These are phyloP conservation scores for Salminus brasiliensis DNA, from an alignment of 2,113 vertebrate species.

Conservation along the genomic window DNA sequence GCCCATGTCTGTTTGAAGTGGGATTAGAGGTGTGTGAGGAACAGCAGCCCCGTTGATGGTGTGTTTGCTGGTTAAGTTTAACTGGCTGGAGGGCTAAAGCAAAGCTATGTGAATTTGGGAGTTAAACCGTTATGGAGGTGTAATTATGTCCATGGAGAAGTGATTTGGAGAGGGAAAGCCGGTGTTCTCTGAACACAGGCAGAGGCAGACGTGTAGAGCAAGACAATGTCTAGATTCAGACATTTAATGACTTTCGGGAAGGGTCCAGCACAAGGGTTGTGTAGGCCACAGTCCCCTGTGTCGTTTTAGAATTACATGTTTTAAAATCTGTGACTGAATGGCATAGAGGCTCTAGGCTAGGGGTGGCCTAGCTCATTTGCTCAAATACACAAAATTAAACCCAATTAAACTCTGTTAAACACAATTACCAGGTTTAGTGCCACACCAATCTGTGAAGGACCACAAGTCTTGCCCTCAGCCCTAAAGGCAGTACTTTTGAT, in stretches of 20 bases:
- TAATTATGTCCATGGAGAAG: slow-evolving; percentile 6
- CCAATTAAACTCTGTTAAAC: too few relatives aligned
- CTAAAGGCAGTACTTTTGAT: not conserved
- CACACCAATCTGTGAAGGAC: not conserved
- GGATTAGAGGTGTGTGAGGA: slow-evolving; percentile 26
- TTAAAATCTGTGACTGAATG: not conserved
- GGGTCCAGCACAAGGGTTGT: not conserved
- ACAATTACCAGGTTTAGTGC: not conserved
- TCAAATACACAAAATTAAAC: not conserved
- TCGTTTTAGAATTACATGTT: not conserved
- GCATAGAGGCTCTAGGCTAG: not conserved
- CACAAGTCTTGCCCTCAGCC: not conserved
- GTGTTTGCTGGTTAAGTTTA: slow-evolving; percentile 20
- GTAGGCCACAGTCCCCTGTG: not conserved
- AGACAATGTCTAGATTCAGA: slow-evolving; percentile 12
- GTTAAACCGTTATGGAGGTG: not conserved
- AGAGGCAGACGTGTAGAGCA: not conserved
- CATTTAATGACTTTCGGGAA: not conserved
- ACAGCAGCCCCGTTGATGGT: slow-evolving; percentile 14
- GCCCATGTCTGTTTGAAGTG: slow-evolving; percentile 22
- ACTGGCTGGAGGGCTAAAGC: not conserved
- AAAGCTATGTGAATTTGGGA: not conserved
- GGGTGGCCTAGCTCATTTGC: not conserved
- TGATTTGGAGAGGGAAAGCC: not conserved
- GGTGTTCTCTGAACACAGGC: not conserved